These are phyloP conservation scores for Napeogenes sylphis DNA, from an alignment of 2,888 invertebrate species.

Conservation along the genomic window DNA sequence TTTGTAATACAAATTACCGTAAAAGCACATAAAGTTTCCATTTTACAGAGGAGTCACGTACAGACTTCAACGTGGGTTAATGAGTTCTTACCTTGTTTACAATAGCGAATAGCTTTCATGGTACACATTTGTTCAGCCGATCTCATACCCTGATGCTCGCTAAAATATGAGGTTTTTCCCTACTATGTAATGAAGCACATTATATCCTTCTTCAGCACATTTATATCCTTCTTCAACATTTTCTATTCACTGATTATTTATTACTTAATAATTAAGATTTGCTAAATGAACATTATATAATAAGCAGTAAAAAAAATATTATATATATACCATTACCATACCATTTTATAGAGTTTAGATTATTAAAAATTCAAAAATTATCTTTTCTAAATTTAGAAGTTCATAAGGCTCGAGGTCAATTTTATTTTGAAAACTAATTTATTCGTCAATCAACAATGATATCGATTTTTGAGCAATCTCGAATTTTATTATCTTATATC, in stretches of 20 bases:
- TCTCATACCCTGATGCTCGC: conserved; percentile 20
- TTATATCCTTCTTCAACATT: not conserved
- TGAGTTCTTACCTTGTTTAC: conserved; percentile 67
- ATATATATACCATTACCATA: no score
- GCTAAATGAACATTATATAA: no score
- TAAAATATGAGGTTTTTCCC: conserved; percentile 22
- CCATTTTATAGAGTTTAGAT: no score
- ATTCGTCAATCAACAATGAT: no score
- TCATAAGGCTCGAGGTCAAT: no score
- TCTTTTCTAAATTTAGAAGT: no score
- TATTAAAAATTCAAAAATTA: no score
- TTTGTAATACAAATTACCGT: conserved; percentile 10
- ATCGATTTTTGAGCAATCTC: no score
- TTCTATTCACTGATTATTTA: not conserved
- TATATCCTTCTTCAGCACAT: not conserved
- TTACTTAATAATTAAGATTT: not conserved
- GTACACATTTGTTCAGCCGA: conserved; percentile 36
- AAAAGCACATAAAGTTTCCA: conserved; percentile 12
- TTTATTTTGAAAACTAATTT: no score
- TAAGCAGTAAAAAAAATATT: no score
- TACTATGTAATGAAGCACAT: not conserved
- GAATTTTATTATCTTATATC: no score
- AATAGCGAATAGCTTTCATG: conserved; percentile 65
- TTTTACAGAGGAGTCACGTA: conserved; percentile 28
- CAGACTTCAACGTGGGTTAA: conserved; percentile 41